phyloP scores from a whole-genome alignment of 2,888 invertebrate genomes.

The Trilocha varians region DNA sequence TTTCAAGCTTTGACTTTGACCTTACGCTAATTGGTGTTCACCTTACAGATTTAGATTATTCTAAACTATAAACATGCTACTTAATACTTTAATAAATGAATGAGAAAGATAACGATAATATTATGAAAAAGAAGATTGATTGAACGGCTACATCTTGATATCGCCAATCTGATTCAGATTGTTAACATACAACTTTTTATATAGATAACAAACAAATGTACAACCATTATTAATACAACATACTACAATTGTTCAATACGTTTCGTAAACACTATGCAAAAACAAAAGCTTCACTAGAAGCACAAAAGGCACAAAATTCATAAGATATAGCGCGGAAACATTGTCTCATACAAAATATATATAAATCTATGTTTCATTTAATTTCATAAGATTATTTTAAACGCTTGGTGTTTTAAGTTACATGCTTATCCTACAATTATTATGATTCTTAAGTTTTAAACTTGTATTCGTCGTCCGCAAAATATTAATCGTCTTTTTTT shows the following conservation, averaged over 20 bases:
- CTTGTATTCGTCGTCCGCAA: too few relatives aligned
- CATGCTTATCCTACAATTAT: not conserved
- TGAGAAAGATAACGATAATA: not conserved
- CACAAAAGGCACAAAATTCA: slow-evolving; percentile 69
- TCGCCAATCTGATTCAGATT: not conserved
- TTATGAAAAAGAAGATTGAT: too few relatives aligned
- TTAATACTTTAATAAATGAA: not conserved
- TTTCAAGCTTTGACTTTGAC: slow-evolving; percentile 7
- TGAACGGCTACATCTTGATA: too few relatives aligned
- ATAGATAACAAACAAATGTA: slow-evolving; percentile 18
- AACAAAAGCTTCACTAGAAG: slow-evolving; percentile 50
- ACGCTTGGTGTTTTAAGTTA: not conserved
- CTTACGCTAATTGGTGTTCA: slow-evolving; percentile 47
- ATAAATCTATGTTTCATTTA: not conserved
- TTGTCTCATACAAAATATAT: not conserved
- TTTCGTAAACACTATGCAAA: slow-evolving; percentile 32
- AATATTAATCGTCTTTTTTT: too few relatives aligned
- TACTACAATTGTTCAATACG: slow-evolving; percentile 19
- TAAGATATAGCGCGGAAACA: slow-evolving; percentile 52
- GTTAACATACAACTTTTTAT: not conserved
- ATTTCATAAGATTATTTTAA: not conserved
- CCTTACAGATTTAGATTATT: slow-evolving; percentile 31
- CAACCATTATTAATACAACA: slow-evolving; percentile 16
- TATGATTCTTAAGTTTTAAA: too few relatives aligned
- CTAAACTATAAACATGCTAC: slow-evolving; percentile 5